Conservation (phyloP, 2,888 invertebrate genomes). For the Noctua janthina region DNA sequence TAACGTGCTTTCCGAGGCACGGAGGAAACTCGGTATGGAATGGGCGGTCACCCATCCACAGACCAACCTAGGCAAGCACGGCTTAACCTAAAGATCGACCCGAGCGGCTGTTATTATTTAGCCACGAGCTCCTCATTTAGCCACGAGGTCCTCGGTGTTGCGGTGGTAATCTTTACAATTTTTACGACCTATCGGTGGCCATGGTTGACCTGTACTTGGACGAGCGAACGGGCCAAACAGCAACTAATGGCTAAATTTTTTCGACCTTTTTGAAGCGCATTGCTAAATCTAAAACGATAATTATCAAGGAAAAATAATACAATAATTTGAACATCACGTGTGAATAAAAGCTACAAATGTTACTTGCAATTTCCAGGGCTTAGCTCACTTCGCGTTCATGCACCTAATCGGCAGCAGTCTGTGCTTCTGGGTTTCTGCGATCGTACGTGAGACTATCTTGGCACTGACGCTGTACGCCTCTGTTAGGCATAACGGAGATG, state of each 20-base stretch:
- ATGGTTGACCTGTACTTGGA: background rate
- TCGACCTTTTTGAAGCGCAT: background rate
- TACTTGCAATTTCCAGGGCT: slow-evolving; percentile 76
- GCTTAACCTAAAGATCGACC: no score
- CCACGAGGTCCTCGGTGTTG: background rate
- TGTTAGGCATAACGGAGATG: slow-evolving; percentile 73
- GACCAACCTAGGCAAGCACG: no score
- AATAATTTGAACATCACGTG: background rate
- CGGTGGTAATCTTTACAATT: background rate
- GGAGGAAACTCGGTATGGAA: no score
- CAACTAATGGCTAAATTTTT: background rate
- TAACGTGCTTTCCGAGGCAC: no score
- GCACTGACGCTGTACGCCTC: slow-evolving; percentile 90
- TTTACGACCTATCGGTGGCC: background rate
- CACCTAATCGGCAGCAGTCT: slow-evolving; percentile 94
- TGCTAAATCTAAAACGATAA: background rate
- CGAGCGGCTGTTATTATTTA: no score
- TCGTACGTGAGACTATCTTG: slow-evolving; percentile 93
- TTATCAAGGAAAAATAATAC: background rate
- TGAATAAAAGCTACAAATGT: background rate
- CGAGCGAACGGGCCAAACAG: no score
- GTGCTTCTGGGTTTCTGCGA: slow-evolving; percentile 95
- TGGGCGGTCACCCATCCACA: no score
- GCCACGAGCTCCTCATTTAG: no score
- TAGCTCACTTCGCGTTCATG: slow-evolving; percentile 94